These are phyloP conservation scores for Eilema depressum DNA, from an alignment of 2,888 invertebrate species.

Conservation along the genomic window DNA sequence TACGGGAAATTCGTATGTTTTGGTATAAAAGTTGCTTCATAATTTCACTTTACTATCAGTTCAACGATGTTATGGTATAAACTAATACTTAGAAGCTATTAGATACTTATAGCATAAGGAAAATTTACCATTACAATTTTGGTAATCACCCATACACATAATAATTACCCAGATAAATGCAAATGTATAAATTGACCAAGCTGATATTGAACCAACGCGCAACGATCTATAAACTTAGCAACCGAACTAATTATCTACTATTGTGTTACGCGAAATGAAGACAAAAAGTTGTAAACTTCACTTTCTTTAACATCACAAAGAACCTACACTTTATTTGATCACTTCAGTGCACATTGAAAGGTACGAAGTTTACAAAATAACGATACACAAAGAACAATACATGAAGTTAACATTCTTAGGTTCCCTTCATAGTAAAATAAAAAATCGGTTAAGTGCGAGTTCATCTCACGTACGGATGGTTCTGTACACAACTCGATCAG, in stretches of 20 bases:
- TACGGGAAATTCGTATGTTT: constrained; percentile 4
- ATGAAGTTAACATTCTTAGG: too few species aligned
- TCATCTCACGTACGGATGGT: too few species aligned
- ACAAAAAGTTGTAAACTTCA: neutral
- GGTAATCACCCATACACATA: too few species aligned
- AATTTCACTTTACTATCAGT: constrained; percentile 7
- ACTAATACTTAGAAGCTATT: neutral
- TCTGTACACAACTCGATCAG: too few species aligned
- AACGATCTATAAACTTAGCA: neutral
- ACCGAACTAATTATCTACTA: neutral
- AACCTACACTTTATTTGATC: neutral
- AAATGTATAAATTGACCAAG: too few species aligned
- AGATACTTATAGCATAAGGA: neutral
- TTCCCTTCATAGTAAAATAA: too few species aligned
- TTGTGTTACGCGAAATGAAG: neutral
- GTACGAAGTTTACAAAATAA: neutral
- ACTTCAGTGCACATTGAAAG: neutral
- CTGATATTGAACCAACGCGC: neutral
- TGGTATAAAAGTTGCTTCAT: neutral
- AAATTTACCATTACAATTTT: neutral
- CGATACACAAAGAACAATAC: neutral
- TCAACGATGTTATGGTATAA: neutral
- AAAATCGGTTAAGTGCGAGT: too few species aligned
- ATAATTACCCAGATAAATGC: too few species aligned
- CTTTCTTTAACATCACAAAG: neutral